Percentiles rank a stretch among this genome's conserved stretches.
phyloP scores from a whole-genome alignment of 2,113 vertebrate genomes.

The Pygoscelis adeliae region DNA sequence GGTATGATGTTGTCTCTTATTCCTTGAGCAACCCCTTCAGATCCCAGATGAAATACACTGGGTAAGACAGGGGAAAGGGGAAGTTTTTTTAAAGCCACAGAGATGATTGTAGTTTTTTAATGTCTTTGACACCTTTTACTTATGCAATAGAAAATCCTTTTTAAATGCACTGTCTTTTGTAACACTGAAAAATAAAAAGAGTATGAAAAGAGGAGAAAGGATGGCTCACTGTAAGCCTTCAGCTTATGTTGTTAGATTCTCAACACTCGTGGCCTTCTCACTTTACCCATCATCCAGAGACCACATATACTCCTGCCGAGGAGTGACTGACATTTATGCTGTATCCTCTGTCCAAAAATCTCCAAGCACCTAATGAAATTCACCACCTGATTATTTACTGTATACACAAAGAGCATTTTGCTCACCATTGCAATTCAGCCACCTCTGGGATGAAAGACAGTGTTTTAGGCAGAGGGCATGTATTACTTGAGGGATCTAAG shows the following conservation, averaged over 20 bases:
- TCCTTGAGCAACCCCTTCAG: background rate
- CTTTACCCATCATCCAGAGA: background rate
- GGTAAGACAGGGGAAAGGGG: background rate
- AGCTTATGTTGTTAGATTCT: background rate
- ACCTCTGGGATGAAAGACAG: background rate
- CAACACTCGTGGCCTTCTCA: background rate
- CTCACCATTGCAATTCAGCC: background rate
- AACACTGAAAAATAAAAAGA: background rate
- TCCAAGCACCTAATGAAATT: background rate
- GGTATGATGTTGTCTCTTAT: background rate
- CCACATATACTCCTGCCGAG: background rate
- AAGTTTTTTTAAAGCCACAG: background rate
- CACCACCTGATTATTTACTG: background rate
- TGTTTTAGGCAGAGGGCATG: background rate
- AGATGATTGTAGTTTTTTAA: background rate
- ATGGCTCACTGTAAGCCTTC: background rate
- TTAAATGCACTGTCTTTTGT: background rate
- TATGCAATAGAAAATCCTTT: background rate
- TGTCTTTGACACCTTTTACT: background rate
- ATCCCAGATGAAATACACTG: background rate
- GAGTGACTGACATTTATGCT: background rate
- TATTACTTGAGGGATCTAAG: background rate
- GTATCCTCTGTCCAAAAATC: background rate
- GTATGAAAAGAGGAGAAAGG: background rate
- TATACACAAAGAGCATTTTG: background rate